phyloP scores from a whole-genome alignment of 2,888 invertebrate genomes.

The Limnephilus rhombicus region DNA sequence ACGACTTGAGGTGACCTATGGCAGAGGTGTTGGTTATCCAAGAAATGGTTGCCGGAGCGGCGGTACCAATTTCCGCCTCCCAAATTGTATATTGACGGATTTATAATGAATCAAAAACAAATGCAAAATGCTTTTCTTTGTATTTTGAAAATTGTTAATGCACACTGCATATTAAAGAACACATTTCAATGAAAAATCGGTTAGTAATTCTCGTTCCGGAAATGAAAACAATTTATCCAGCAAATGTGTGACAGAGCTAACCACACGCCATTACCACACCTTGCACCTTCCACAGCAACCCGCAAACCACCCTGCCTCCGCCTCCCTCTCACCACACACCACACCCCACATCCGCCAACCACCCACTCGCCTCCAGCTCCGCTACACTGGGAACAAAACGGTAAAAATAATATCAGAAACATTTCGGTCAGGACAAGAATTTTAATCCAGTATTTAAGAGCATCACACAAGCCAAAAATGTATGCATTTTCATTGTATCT shows the following conservation, averaged over 20 bases:
- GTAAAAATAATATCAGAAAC: not conserved
- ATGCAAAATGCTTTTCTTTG: not conserved
- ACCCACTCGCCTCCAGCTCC: not conserved
- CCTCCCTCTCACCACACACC: too few species aligned
- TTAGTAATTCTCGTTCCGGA: slow-evolving; percentile 1
- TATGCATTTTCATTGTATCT: too few species aligned
- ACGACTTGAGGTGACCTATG: too few species aligned
- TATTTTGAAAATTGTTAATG: not conserved
- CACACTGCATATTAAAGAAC: not conserved
- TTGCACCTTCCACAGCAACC: not conserved
- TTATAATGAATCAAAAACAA: not conserved
- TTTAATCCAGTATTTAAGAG: not conserved
- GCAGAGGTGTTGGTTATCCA: too few species aligned
- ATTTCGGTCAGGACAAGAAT: not conserved
- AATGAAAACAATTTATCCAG: slow-evolving; percentile 13
- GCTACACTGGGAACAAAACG: not conserved
- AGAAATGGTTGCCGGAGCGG: too few species aligned
- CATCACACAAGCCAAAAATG: too few species aligned
- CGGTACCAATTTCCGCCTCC: too few species aligned
- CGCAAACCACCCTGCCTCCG: not conserved
- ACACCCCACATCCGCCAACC: not conserved
- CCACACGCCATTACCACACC: slow-evolving; percentile 24
- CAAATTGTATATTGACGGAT: not conserved
- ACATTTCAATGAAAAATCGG: not conserved
- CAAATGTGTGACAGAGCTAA: not conserved